Evolutionary conservation across 2,888 invertebrate species (phyloP), one percentile per base, ranked within the genome.

Genomic region (Tetragonula carbonaria): DNA sequence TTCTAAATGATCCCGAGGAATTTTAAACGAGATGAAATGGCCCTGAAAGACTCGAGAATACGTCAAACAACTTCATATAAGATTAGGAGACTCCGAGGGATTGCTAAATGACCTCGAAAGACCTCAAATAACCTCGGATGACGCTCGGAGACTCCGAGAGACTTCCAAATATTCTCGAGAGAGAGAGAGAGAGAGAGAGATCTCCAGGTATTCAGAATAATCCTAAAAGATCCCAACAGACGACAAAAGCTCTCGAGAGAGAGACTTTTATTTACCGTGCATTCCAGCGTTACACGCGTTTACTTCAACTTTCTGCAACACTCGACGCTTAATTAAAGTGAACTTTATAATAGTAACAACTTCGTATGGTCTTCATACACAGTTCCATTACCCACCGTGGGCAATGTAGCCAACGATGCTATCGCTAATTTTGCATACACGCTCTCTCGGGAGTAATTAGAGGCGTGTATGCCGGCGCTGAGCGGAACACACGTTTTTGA

Each of bases 371-470:
- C 63, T 71, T 66, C 18, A 21, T 51, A 57, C 51, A 14, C 11
- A 33, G 4, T 14, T 50, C 50, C 28, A 8, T 65, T 38, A 33
- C 11, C 63, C 3, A 11, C 57, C 2, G 33, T 11, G 13, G 70
- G 38, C 53, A 76, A 71, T 38, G 18, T 51, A 57, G 70, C 67
- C 21, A 23, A 78, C 70, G 66, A 78, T 66, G 16, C 16, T 51
- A 18, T 63, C 55, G 53, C 33, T 50, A 63, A 45, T 68, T 50
- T 8, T 33, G 28, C 13, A 16, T 50, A 57, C 75, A n/a, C 28
- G 28, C 4, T 33, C 23, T 33, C 57, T 21, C 14, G 33, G 18
- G 21, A 28, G 62, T 73, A 73, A 73, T 62, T 73, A 73, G 16
- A 8, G 0, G 50, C 5, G n/a, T n/a, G 13, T 5, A 8, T 3